phyloP scores from a whole-genome alignment of 2,888 invertebrate genomes.

The Drosophila macrospina region DNA sequence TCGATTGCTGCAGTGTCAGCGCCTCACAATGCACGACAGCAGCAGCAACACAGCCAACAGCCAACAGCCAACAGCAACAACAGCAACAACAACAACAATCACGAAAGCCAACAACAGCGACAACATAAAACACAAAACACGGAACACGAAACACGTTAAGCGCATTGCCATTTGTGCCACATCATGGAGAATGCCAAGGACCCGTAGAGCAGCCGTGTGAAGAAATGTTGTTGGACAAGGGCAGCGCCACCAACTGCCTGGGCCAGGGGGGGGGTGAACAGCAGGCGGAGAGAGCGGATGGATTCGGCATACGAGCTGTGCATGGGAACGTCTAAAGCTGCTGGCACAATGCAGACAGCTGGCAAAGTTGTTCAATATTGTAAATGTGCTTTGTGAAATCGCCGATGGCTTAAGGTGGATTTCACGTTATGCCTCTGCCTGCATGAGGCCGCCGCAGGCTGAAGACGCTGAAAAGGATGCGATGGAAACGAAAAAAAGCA shows the following conservation, averaged over 20 bases:
- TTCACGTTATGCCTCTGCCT: slow-evolving; percentile 28
- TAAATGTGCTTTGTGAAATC: slow-evolving; percentile 58
- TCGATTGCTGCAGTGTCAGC: slow-evolving; percentile 74
- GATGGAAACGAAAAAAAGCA: slow-evolving; percentile 6
- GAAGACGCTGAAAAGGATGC: slow-evolving; percentile 4
- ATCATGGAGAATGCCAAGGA: slow-evolving; percentile 68
- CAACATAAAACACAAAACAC: slow-evolving; percentile 69
- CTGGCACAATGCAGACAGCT: slow-evolving; percentile 68
- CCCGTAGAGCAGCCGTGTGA: slow-evolving; percentile 52
- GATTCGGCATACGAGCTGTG: not conserved
- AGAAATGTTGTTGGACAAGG: slow-evolving; percentile 42
- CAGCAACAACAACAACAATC: slow-evolving; percentile 26
- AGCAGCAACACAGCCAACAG: slow-evolving; percentile 28
- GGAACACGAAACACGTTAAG: slow-evolving; percentile 76
- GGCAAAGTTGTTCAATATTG: slow-evolving; percentile 71
- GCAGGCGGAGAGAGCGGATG: not conserved
- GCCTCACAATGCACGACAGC: slow-evolving; percentile 61
- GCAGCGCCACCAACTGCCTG: slow-evolving; percentile 14
- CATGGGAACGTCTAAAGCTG: slow-evolving; percentile 71
- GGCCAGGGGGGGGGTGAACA: not conserved
- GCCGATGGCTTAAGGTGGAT: slow-evolving; percentile 69
- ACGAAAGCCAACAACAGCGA: slow-evolving; percentile 55
- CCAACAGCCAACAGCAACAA: slow-evolving; percentile 30
- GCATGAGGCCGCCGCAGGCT: slow-evolving; percentile 7
- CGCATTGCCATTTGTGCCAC: slow-evolving; percentile 80